Base-by-base conservation (phyloP, 2,797 vertebrate species). In the Melanotaenia parkinsoni region DNA sequence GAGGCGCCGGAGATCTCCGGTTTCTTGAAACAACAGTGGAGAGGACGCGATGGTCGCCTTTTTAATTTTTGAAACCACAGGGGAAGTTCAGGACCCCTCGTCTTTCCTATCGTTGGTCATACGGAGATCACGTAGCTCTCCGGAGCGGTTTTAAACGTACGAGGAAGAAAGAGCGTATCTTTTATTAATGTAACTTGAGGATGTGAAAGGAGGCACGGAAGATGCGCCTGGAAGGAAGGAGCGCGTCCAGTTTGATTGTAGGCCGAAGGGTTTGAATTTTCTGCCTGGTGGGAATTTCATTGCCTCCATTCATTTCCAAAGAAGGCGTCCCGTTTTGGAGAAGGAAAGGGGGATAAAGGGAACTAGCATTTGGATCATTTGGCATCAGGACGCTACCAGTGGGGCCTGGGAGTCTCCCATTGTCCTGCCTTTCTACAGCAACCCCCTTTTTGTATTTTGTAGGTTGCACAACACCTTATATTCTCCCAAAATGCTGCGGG, bases 21-120 rank as follows among this genome's bases (percentile, higher is more conserved):
- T 86, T 83, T 80, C 79, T 79, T 74, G 80, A 86, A 90, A 92
- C 91, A 92, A 92, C 90, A 86, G 91, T 91, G 74, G 76, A 50
- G 63, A 73, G 88, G 85, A 88, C 81, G 85, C 86, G 70, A 83
- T 82, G 89, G 87, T 90, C 79, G 88, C 83, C 71, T 72, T 63
- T 68, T 61, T 32, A 79, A 73, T 79, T 74, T 56, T 22, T 18
- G n/a, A 75, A 80, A 81, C 78, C 83, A 4, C 81, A 71, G 86
- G 74, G 45, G 90, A 89, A 88, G 83, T 91, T 90, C 62, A 64
- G 86, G 85, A 79, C 70, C 87, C 51, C 83, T 88, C 72, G 2
- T 76, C 70, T 67, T 38, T 51, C 30, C 86, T 72, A 76, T 89
- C 90, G 89, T 91, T 83, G 84, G 66, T 18, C 73, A 4, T 71